Evolutionary conservation across 2,113 vertebrate genomes (phyloP).

Genomic region (Archocentrus centrarchus): DNA sequence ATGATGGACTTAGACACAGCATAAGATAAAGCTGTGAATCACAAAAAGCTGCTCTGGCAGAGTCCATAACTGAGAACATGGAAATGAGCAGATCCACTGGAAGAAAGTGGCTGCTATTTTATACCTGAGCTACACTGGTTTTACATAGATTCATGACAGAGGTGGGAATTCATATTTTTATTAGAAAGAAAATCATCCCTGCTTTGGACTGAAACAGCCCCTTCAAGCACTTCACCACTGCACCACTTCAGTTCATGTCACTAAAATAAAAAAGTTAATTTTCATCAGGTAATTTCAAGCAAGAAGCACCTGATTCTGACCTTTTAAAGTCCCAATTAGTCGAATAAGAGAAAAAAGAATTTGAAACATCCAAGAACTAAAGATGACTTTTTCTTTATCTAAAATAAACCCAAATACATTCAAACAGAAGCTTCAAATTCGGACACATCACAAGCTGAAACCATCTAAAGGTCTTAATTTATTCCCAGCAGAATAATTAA

Average conservation of each 20-base stretch:
- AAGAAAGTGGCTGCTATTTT: background rate
- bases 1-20: background rate
- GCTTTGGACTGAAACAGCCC: background rate
- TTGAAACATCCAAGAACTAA: background rate
- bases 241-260: no score
- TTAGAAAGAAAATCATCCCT: background rate
- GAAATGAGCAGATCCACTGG: background rate
- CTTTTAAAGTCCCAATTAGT: background rate
- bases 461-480: background rate
- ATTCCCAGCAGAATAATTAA: background rate
- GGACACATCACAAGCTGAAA: background rate
- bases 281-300: background rate
- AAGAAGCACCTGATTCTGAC: background rate
- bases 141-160: no score
- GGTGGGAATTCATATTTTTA: no score
- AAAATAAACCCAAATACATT: background rate
- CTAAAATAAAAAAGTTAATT: background rate
- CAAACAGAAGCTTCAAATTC: background rate
- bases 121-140: no score
- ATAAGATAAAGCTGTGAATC: background rate
- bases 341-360: background rate
- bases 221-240: background rate
- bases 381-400: background rate
- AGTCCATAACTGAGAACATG: no score
- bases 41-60: background rate